A percentile compares a stretch with the other conserved stretches of the same genome.
Evolutionary conservation across 2,797 vertebrate genomes (phyloP).

Genomic region (Gobio occitaniae): DNA sequence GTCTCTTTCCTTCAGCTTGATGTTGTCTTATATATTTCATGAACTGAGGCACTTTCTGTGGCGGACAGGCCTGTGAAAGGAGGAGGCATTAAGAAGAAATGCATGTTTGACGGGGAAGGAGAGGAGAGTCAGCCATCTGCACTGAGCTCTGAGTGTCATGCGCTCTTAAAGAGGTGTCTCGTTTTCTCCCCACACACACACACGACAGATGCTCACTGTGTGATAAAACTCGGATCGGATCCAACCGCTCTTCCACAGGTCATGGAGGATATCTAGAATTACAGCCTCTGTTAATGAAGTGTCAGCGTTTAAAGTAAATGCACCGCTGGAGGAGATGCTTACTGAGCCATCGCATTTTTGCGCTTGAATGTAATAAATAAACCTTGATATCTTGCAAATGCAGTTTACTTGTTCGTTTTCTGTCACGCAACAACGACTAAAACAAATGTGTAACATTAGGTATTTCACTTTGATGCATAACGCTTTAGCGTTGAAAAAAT

Average conservation of each 20-base stretch:
- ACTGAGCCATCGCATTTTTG: background rate
- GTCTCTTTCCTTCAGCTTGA: background rate
- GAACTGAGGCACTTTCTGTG: background rate
- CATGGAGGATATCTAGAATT: slow-evolving; percentile 31
- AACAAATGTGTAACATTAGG: background rate
- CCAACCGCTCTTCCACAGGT: background rate
- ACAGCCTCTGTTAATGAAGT: slow-evolving; percentile 18
- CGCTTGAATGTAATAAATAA: background rate
- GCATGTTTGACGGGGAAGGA: slow-evolving; percentile 16
- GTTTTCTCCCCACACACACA: background rate
- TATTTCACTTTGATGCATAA: background rate
- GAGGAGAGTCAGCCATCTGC: slow-evolving; percentile 22
- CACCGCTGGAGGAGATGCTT: background rate
- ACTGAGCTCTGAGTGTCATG: background rate
- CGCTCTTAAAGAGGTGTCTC: background rate
- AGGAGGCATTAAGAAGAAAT: background rate
- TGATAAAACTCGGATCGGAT: slow-evolving; percentile 34
- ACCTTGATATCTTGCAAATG: background rate
- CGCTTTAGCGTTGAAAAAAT: no score
- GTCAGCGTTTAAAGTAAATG: slow-evolving; percentile 5
- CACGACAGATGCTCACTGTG: slow-evolving; percentile 35
- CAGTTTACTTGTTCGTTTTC: background rate
- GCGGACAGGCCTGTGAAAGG: background rate
- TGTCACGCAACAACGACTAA: background rate
- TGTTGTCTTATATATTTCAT: background rate